A percentile compares a stretch with the other conserved stretches of the same genome.
Conservation (phyloP, 23 tunicate species). For the Phallusia fumigata region DNA sequence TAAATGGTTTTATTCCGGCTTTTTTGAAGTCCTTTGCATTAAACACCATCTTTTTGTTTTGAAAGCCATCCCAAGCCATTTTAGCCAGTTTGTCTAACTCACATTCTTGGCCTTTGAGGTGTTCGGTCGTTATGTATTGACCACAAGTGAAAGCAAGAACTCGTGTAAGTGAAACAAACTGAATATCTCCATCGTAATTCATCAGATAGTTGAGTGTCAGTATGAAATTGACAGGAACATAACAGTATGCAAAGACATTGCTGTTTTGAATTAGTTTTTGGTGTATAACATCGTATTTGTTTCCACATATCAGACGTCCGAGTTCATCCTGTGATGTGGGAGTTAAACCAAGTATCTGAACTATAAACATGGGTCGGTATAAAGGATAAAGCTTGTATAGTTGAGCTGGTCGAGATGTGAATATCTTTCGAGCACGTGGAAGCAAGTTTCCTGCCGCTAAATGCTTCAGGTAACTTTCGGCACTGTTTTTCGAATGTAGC, state of each 20-base stretch:
- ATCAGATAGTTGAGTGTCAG: not conserved
- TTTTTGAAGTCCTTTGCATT: not conserved
- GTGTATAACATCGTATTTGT: not conserved
- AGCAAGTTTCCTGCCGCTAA: not conserved
- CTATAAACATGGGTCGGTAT: not conserved
- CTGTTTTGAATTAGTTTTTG: not conserved
- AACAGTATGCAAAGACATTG: not conserved
- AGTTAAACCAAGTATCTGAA: not conserved
- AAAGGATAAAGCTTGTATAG: not conserved
- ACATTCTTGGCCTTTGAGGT: not conserved
- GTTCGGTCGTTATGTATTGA: not conserved
- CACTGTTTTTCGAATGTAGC: not conserved
- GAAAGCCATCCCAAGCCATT: not conserved
- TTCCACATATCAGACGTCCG: not conserved
- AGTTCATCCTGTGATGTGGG: not conserved
- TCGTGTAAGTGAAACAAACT: constrained; percentile 1
- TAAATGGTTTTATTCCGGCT: not conserved
- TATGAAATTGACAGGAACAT: constrained; percentile 1
- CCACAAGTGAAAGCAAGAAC: constrained; percentile 3
- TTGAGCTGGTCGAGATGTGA: not conserved
- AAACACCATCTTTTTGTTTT: not conserved
- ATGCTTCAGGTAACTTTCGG: not conserved
- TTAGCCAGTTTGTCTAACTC: constrained; percentile 1
- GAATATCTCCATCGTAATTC: constrained; percentile 10
- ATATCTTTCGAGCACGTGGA: constrained; percentile 1